Percentiles rank a stretch among this genome's conserved stretches.
Conservation (phyloP, 35 echinoderm and acorn worm species). For the Apostichopus japonicus region DNA sequence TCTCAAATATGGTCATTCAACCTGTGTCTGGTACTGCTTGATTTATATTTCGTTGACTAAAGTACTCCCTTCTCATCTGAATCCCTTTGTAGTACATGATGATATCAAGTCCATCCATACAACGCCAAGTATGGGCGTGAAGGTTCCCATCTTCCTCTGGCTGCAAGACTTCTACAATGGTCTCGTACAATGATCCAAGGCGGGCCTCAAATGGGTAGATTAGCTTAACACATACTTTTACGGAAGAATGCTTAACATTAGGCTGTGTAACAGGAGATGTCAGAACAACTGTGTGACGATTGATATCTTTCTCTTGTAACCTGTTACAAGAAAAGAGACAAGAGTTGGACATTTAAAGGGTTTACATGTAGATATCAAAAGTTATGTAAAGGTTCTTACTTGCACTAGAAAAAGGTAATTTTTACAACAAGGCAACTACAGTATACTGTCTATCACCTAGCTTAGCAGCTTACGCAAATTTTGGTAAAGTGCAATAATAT, state of each 20-base stretch:
- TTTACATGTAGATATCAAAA: no score
- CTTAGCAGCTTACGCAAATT: no score
- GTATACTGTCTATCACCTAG: no score
- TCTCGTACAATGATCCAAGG: conserved; percentile 36
- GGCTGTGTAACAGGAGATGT: not conserved
- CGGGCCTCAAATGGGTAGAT: conserved; percentile 49
- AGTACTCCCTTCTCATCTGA: conserved; percentile 9
- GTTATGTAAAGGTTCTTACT: no score
- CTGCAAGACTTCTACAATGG: conserved; percentile 24
- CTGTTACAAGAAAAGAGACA: no score
- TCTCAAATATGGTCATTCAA: not conserved
- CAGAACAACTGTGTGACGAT: not conserved
- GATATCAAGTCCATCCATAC: conserved; percentile 51
- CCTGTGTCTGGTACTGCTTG: not conserved
- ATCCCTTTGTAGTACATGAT: conserved; percentile 24
- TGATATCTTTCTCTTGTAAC: no score
- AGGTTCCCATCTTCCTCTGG: not conserved
- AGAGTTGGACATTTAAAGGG: no score
- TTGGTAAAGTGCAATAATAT: no score
- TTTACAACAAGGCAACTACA: no score
- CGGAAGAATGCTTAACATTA: not conserved
- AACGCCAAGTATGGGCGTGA: conserved; percentile 48
- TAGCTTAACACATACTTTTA: conserved; percentile 7
- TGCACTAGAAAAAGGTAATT: no score
- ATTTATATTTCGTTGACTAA: not conserved